Conservation (phyloP, 1,140 invertebrate genomes). For the Magallana angulata region DNA sequence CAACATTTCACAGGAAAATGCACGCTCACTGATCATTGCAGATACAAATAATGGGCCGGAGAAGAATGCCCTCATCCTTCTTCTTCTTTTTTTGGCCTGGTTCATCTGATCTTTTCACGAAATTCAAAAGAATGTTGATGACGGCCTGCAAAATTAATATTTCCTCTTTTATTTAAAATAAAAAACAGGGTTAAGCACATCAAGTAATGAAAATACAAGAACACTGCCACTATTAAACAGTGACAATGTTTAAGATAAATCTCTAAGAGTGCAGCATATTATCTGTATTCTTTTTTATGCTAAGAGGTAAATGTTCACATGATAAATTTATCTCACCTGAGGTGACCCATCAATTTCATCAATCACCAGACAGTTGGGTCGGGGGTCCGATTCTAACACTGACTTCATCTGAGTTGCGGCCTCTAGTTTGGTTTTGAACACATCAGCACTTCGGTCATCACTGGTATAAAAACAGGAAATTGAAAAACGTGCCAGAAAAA, state of each 20-base stretch:
- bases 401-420: conserved; percentile 94
- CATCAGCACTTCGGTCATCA: conserved; percentile 93
- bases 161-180: no score
- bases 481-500: no score
- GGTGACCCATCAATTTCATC: conserved; percentile 99
- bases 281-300: no score
- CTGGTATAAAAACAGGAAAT: conserved; percentile 80
- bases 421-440: conserved; percentile 88
- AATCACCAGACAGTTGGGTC: conserved; percentile 96
- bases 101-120: conserved; percentile 82
- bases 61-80: conserved; percentile 81
- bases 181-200: no score
- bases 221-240: no score
- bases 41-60: conserved; percentile 95
- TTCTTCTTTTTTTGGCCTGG: conserved; percentile 81
- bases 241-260: no score
- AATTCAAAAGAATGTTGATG: conserved; percentile 92
- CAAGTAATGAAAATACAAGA: no score
- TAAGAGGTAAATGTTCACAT: no score
- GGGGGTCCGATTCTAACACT: conserved; percentile 87
- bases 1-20: no score
- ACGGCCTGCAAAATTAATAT: conserved; percentile 83
- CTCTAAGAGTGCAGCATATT: no score
- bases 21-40: conserved; percentile 90
- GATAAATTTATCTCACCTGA: conserved; percentile 61